These are phyloP conservation scores for Timema cristinae DNA, from an alignment of 2,888 invertebrate species.

Conservation along the genomic window DNA sequence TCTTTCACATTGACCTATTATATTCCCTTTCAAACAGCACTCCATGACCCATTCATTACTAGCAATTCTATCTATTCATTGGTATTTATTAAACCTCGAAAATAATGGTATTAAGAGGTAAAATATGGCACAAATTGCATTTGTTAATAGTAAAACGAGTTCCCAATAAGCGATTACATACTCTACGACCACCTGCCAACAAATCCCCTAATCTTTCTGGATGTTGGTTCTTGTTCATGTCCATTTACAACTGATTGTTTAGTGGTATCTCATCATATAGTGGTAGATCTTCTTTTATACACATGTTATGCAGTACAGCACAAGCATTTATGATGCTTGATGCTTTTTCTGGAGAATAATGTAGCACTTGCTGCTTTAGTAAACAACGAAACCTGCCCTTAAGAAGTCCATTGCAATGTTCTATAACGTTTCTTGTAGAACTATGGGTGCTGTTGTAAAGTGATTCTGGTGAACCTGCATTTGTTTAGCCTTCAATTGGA, in stretches of 20 bases:
- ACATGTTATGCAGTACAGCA: constrained; percentile 29
- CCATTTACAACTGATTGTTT: background rate
- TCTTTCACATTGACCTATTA: too few relatives aligned
- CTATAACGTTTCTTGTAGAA: background rate
- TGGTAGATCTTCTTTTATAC: background rate
- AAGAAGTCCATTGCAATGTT: constrained; percentile 25
- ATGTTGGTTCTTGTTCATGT: background rate
- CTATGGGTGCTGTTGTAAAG: constrained; percentile 1
- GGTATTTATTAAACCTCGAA: too few relatives aligned
- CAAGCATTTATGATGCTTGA: constrained; percentile 29
- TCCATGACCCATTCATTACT: too few relatives aligned
- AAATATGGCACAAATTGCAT: background rate
- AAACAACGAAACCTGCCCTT: constrained; percentile 29
- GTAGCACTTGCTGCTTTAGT: constrained; percentile 25
- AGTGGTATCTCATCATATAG: background rate
- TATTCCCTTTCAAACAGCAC: too few relatives aligned
- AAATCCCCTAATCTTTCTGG: background rate
- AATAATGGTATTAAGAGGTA: too few relatives aligned
- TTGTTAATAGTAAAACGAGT: background rate
- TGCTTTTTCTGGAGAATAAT: constrained; percentile 28
- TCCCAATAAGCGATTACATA: background rate
- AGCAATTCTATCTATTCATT: too few relatives aligned
- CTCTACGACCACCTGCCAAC: constrained; percentile 5
- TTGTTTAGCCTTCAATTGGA: background rate
- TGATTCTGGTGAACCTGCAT: background rate